These are phyloP conservation scores for Macrobrachium nipponense DNA, from an alignment of 1,140 invertebrate genomes.

Conservation along the genomic window DNA sequence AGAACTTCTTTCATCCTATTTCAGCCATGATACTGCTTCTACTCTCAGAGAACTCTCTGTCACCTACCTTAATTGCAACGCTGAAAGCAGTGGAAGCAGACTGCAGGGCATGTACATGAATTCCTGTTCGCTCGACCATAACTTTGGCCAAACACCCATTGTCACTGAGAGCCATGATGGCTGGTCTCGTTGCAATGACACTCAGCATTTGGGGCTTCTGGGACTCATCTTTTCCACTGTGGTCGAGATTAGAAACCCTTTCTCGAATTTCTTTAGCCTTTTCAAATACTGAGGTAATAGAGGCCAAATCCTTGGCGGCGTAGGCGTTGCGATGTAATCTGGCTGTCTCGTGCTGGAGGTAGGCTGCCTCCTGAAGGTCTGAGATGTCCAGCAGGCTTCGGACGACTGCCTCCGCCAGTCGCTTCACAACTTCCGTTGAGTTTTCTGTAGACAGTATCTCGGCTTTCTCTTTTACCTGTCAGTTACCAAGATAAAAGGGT, in stretches of 20 bases:
- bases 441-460: background rate
- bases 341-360: conserved; percentile 30
- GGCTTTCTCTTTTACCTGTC: conserved; percentile 29
- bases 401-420: background rate
- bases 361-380: conserved; percentile 35
- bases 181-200: background rate
- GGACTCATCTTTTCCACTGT: background rate
- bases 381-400: conserved; percentile 7
- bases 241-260: background rate
- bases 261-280: conserved; percentile 13
- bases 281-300: conserved; percentile 34
- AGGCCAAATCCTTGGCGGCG: background rate
- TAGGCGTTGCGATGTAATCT: background rate
- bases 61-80: conserved; percentile 50
- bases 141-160: conserved; percentile 38
- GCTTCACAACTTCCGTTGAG: background rate
- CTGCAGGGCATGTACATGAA: conserved; percentile 40
- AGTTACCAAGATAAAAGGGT: background rate
- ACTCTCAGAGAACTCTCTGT: background rate
- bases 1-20: background rate
- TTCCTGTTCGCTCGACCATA: conserved; percentile 34
- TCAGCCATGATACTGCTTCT: too few relatives aligned
- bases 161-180: conserved; percentile 30
- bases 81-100: conserved; percentile 33
- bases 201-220: too few relatives aligned